These are phyloP conservation scores for Tachyglossus aculeatus DNA, from an alignment of 2,797 vertebrate species.

Conservation along the genomic window DNA sequence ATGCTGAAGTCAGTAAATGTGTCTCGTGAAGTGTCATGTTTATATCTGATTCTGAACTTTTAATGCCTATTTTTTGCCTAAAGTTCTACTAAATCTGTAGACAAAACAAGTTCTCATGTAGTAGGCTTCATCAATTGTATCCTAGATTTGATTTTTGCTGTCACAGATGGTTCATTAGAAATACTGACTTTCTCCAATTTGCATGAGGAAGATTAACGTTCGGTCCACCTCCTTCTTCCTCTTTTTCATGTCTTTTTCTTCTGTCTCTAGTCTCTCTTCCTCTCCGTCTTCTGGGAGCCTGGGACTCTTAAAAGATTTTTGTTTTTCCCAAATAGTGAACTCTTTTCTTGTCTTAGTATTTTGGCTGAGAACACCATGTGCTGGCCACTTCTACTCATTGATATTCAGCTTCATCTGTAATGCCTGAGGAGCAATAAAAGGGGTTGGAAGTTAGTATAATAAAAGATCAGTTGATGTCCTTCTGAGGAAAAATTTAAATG, in stretches of 20 bases:
- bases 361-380: conserved; percentile 41
- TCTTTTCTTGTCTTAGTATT: conserved; percentile 54
- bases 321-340: conserved; percentile 54
- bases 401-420: conserved; percentile 39
- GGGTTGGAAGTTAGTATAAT: conserved; percentile 19
- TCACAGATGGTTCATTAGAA: conserved; percentile 49
- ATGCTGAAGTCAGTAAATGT: too few relatives aligned
- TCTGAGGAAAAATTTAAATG: conserved; percentile 44
- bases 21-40: too few relatives aligned
- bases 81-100: too few relatives aligned
- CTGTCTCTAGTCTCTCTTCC: too few relatives aligned
- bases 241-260: too few relatives aligned
- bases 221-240: too few relatives aligned
- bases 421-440: conserved; percentile 18
- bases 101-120: conserved; percentile 9
- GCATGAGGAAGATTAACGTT: too few relatives aligned
- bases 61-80: too few relatives aligned
- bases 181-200: too few relatives aligned
- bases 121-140: conserved; percentile 7
- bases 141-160: conserved; percentile 42
- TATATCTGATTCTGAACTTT: too few relatives aligned
- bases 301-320: conserved; percentile 62
- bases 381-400: conserved; percentile 40
- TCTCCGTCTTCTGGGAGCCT: conserved; percentile 60
- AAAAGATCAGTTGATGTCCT: conserved; percentile 11